phyloP scores from a whole-genome alignment of 2,888 invertebrate genomes.

The Cephus pygmeus region DNA sequence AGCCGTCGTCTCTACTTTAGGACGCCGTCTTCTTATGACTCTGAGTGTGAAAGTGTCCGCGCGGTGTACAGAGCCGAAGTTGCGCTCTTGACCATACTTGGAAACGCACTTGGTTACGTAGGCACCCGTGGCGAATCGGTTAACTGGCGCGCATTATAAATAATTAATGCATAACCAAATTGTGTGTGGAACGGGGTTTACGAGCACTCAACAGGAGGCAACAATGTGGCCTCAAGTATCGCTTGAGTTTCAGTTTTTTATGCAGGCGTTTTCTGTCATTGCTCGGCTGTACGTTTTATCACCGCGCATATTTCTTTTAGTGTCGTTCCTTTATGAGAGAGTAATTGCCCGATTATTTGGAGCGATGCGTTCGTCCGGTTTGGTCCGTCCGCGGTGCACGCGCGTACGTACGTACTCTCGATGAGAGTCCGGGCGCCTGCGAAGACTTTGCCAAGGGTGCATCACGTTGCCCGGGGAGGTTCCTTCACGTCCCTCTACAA shows the following conservation, averaged over 20 bases:
- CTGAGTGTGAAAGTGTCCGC: too few species aligned
- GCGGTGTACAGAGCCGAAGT: too few species aligned
- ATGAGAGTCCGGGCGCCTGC: background rate
- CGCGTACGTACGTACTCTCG: background rate
- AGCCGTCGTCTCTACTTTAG: too few species aligned
- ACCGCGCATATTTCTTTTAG: slow-evolving; percentile 42
- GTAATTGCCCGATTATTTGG: slow-evolving; percentile 55
- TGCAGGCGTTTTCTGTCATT: slow-evolving; percentile 1
- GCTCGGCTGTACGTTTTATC: slow-evolving; percentile 42
- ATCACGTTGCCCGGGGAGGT: background rate
- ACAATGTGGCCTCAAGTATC: background rate
- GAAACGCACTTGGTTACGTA: too few species aligned
- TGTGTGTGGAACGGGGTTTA: slow-evolving; percentile 27
- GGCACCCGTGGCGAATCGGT: slow-evolving; percentile 20
- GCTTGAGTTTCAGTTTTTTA: background rate
- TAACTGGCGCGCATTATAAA: slow-evolving; percentile 53
- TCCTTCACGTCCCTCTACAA: too few species aligned
- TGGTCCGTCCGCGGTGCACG: background rate
- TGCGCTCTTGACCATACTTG: too few species aligned
- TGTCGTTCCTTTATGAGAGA: slow-evolving; percentile 51
- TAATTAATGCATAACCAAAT: slow-evolving; percentile 54
- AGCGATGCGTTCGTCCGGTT: slow-evolving; percentile 12
- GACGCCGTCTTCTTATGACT: too few species aligned
- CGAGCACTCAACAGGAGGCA: background rate
- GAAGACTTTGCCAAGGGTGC: background rate